Conservation (phyloP, 2,113 vertebrate species). For the Calidris pygmaea region DNA sequence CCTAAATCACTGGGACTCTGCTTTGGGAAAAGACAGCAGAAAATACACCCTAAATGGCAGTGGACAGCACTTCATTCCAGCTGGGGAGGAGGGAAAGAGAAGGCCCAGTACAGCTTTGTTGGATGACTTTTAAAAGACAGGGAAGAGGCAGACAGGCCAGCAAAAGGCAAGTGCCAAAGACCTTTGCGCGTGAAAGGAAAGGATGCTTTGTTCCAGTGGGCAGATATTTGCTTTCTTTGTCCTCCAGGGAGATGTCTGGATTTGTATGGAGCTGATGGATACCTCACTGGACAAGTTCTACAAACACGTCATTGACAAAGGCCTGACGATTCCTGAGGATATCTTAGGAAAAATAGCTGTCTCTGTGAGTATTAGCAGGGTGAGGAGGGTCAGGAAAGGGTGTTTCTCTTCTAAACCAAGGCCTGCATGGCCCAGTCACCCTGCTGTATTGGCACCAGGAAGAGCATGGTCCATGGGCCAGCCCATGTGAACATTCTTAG, state of each 20-base stretch:
- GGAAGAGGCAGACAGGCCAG: neutral
- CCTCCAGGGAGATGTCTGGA: slow-evolving; percentile 94
- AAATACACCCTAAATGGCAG: neutral
- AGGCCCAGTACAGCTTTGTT: neutral
- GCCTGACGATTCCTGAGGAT: slow-evolving; percentile 90
- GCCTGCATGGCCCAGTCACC: neutral
- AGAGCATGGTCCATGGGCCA: neutral
- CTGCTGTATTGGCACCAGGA: neutral
- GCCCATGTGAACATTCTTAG: neutral
- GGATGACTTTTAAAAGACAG: neutral
- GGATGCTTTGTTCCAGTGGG: neutral
- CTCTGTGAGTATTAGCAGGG: slow-evolving; percentile 81
- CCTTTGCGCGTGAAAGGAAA: rapidly evolving
- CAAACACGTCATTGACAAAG: slow-evolving; percentile 95
- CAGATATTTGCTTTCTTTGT: neutral
- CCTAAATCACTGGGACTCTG: neutral
- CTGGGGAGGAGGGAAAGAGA: neutral
- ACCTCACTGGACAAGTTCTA: slow-evolving; percentile 98
- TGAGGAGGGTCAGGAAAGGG: neutral
- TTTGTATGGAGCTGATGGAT: slow-evolving; percentile 99
- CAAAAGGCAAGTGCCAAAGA: neutral
- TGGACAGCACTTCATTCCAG: neutral
- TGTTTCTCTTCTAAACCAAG: neutral
- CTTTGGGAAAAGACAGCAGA: neutral
- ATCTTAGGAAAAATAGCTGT: slow-evolving; percentile 96